phyloP scores from a whole-genome alignment of 2,797 vertebrate genomes.

The Distichodus sexfasciatus region DNA sequence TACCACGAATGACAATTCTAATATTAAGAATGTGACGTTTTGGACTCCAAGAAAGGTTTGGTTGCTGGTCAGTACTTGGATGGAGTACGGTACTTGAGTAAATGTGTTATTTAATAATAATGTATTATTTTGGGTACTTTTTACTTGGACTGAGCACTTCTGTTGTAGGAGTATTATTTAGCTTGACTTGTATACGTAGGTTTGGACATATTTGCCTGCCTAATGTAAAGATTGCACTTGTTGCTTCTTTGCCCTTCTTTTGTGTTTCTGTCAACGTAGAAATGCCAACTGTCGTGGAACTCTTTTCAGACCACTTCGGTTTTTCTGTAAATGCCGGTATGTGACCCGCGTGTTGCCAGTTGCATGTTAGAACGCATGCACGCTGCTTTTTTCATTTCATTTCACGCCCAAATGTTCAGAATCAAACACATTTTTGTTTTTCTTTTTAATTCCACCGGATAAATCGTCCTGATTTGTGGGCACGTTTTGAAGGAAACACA shows the following conservation, averaged over 20 bases:
- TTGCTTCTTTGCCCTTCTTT: constrained; percentile 35
- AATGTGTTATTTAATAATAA: no score
- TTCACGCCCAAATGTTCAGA: constrained; percentile 30
- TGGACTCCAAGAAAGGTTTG: no score
- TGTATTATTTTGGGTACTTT: no score
- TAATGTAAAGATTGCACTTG: constrained; percentile 20
- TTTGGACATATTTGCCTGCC: constrained; percentile 24
- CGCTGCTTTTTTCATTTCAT: constrained; percentile 54
- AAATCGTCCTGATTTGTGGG: neutral
- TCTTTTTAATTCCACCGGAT: neutral
- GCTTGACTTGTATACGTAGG: neutral
- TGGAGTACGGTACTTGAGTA: no score
- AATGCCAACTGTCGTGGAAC: constrained; percentile 51
- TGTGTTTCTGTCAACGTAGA: constrained; percentile 54
- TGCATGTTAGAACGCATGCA: constrained; percentile 70
- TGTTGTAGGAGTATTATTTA: neutral
- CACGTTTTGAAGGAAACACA: neutral
- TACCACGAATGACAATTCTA: no score
- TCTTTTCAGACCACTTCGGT: constrained; percentile 55
- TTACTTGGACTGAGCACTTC: no score
- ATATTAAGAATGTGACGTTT: no score
- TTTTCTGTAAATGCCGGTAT: constrained; percentile 59
- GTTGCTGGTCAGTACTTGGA: no score
- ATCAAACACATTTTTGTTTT: constrained; percentile 4
- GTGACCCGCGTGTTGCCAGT: constrained; percentile 43